A percentile compares a stretch with the other conserved stretches of the same genome.
phyloP scores from a whole-genome alignment of 2,888 invertebrate genomes.

The Drosophila setosimentum region DNA sequence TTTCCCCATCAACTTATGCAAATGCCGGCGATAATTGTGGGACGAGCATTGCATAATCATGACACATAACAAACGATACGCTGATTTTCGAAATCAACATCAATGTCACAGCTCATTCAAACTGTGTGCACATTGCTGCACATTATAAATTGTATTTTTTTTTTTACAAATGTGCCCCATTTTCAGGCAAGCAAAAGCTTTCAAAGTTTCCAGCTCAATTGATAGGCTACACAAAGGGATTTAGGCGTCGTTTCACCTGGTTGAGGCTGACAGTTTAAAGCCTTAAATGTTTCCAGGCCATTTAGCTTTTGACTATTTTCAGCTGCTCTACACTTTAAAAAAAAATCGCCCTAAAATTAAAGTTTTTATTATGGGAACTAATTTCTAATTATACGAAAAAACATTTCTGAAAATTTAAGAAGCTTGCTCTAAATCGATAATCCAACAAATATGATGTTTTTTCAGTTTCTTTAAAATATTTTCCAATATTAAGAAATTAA shows the following conservation, averaged over 20 bases:
- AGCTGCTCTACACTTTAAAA: constrained; percentile 15
- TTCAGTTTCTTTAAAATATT: no score
- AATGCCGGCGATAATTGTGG: constrained; percentile 72
- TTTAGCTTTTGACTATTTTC: constrained; percentile 60
- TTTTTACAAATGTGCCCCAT: neutral
- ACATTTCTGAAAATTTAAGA: neutral
- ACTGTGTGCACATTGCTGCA: constrained; percentile 13
- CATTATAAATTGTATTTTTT: neutral
- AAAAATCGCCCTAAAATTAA: neutral
- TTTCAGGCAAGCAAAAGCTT: neutral
- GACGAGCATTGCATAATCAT: constrained; percentile 78
- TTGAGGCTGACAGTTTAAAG: neutral
- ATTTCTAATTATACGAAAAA: neutral
- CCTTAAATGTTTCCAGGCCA: constrained; percentile 55
- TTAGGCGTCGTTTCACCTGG: constrained; percentile 1
- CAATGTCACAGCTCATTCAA: constrained; percentile 54
- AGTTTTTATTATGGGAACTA: neutral
- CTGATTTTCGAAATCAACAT: constrained; percentile 45
- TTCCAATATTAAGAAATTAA: no score
- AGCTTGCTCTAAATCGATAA: neutral
- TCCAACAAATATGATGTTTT: no score
- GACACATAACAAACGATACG: constrained; percentile 58
- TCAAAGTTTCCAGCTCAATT: constrained; percentile 17
- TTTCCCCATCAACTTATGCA: constrained; percentile 58
- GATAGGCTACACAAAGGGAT: constrained; percentile 4